Evolutionary conservation across 2,888 invertebrate genomes (phyloP), one percentile per base, ranked within the genome.

Genomic region (Drosophila bunnanda): DNA sequence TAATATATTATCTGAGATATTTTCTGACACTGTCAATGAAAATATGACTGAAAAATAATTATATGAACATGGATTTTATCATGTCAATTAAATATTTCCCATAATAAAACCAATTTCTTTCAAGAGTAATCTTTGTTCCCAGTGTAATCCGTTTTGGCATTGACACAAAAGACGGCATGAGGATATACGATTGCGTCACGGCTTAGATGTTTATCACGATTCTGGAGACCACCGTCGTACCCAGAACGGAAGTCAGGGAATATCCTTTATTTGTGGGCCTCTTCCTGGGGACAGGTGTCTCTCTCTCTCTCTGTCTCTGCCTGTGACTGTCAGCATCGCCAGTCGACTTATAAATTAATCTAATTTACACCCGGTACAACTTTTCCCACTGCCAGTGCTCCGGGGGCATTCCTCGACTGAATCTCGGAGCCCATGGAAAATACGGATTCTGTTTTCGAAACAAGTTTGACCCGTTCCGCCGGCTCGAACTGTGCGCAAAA

Each of bases 381-480:
- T 69, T 56, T 67, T 55, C 66, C 28, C 69, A 39, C 68, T 44
- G 43, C 8, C 53, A 32, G 46, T 28, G 46, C 46, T 46, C 43
- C 2, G 25, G 38, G 68, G 58, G 82, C 72, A 82, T 86, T 86
- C 82, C 80, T 62, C 57, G 20, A 39, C 54, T 67, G 52, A 43
- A 64, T 70, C 71, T 78, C 83, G 77, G 57, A 34, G 39, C 28
- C 22, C 30, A 77, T 78, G 81, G 89, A 84, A 85, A 85, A 85
- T 84, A 84, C 78, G 82, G 67, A 69, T 57, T 69, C 69, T 39
- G 67, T 89, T 87, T 77, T 69, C 50, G 76, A 89, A 85, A 85
- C 85, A 50, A 87, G 85, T 85, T 88, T 76, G 61, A 85, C 85
- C 71, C 88, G 85, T 85, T 89, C 79, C 69, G 65, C 78, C 75